phyloP scores from a whole-genome alignment of 2,113 vertebrate genomes.

The Drymodes brunneopygia region DNA sequence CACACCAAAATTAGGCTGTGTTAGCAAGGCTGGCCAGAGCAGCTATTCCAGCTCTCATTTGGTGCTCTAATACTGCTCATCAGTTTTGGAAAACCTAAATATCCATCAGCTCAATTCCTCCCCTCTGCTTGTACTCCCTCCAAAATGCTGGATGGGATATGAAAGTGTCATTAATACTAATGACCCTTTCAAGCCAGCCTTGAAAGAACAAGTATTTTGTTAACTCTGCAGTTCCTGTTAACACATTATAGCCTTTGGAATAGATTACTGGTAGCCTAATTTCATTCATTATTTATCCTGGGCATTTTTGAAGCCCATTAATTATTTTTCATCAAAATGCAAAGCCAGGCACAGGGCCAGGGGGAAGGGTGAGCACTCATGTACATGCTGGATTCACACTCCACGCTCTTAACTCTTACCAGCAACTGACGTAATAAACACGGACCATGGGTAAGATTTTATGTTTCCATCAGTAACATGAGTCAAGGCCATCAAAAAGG shows the following conservation, averaged over 20 bases:
- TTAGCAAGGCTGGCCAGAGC: not conserved
- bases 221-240: conserved; percentile 20
- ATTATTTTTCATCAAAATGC: conserved; percentile 16
- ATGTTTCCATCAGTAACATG: fast-evolving
- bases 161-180: not conserved
- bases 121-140: not conserved
- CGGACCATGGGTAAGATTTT: not conserved
- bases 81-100: not conserved
- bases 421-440: not conserved
- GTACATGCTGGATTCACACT: not conserved
- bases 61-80: not conserved
- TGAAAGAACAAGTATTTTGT: not conserved
- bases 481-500: not conserved
- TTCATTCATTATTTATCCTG: conserved; percentile 34
- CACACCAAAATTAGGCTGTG: not conserved
- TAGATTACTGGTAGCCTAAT: not conserved
- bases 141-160: not conserved
- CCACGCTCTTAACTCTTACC: not conserved
- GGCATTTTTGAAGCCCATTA: not conserved
- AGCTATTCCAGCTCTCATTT: not conserved
- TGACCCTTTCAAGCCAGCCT: not conserved
- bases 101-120: not conserved
- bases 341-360: not conserved
- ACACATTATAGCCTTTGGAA: not conserved
- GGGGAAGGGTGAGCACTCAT: not conserved